Evolutionary conservation across 2,888 invertebrate genomes (phyloP), one percentile per base, ranked within the genome.

Genomic region (Tenthredo distinguenda): DNA sequence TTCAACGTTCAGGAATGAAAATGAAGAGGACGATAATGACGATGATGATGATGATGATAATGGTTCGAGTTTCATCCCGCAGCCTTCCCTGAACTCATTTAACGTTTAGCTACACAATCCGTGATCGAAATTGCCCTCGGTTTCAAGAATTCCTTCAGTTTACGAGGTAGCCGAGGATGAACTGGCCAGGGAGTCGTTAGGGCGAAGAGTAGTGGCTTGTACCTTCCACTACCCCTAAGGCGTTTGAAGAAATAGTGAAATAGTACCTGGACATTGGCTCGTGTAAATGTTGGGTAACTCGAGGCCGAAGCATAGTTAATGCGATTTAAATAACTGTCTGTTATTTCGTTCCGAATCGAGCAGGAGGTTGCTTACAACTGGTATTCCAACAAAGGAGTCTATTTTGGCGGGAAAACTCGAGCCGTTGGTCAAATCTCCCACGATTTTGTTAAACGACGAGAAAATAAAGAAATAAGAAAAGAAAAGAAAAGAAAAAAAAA

Each of bases 111-210:
- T 55, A 55, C 77, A 50, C 55, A n/a, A 47, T 34, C 31, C 77
- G 77, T 18, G 50, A 50, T 50, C 77, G 77, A 47, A 77, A 50
- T 50, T 77, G 77, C 40, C 50, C 55, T 55, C 18, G 37, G 50
- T 77, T 77, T 77, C 77, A 77, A 77, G 77, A 77, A 77, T 55
- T 77, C 15, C 50, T 7, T 77, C 9, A 34, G 76, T 76, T 77
- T 77, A 77, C 77, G 76, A 76, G 43, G 50, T n/a, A 71, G 71
- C 21, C 62, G 58, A 58, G 21, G 21, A n/a, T 18, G n/a, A 58
- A 21, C 58, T 37, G 18, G 71, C 40, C n/a, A 26, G 68, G 62
- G 62, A 43, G 77, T 77, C 77, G 77, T 50, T 77, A 77, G 77
- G 34, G 40, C 77, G 12, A 12, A 0, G 77, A 55, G 18, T 50